These are phyloP conservation scores for Rana temporaria DNA, from an alignment of 2,113 vertebrate genomes.

Conservation along the genomic window DNA sequence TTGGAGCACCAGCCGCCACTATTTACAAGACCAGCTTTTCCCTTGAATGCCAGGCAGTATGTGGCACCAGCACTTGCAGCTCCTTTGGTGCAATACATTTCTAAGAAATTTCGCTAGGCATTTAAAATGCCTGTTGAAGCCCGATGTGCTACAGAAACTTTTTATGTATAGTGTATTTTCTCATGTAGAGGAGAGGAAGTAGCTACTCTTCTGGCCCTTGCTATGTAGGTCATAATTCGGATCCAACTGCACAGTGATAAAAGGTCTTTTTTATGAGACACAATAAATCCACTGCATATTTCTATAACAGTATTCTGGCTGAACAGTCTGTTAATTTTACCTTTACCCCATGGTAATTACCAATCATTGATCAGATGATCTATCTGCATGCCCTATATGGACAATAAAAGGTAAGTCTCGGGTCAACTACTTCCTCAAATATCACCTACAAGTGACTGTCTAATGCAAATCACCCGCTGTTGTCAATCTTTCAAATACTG, in stretches of 20 bases:
- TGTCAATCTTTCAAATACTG: no score
- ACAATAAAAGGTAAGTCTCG: neutral
- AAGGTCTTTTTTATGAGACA: slow-evolving; percentile 17
- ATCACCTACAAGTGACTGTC: neutral
- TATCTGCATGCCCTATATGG: neutral
- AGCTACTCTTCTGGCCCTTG: neutral
- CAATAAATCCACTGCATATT: slow-evolving; percentile 29
- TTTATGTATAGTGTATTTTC: neutral
- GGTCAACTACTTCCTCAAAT: slow-evolving; percentile 16
- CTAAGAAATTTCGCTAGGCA: no score
- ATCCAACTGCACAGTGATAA: neutral
- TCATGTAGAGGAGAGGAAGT: neutral
- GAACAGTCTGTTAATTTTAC: slow-evolving; percentile 39
- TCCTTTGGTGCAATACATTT: no score
- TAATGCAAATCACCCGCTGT: neutral
- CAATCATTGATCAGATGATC: neutral
- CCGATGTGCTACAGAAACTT: no score
- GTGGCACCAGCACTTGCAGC: no score
- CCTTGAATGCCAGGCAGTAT: no score
- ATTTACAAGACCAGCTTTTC: no score
- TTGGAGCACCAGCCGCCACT: no score
- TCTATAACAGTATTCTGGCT: slow-evolving; percentile 37
- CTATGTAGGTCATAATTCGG: neutral
- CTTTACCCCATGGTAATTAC: slow-evolving; percentile 38
- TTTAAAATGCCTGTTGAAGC: no score